Evolutionary conservation across 1,140 invertebrate species (phyloP), one percentile per base, ranked within the genome.

Genomic region (Drosophila pachea): DNA sequence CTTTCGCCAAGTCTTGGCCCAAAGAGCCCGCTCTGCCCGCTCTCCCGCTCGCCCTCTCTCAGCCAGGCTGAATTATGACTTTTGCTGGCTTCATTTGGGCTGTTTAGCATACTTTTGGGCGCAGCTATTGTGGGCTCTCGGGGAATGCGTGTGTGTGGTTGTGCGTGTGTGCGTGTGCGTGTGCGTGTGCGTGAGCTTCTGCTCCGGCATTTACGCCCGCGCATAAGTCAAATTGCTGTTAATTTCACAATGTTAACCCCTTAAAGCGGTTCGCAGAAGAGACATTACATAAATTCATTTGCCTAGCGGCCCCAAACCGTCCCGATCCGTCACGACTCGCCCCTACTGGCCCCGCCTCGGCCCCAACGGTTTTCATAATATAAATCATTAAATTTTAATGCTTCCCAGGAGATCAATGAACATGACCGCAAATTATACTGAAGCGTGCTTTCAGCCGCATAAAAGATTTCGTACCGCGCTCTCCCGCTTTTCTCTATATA

Each of bases 341-440:
- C 22, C 22, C 22, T 1, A 22, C 22, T 22, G 1, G 22, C 1
- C 22, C 22, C 22, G 22, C 1, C 22, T 49, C 50, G 56, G 53
- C 45, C 62, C 29, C 45, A 40, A 64, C 42, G 59, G 36, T 43
- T 67, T 64, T 61, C 70, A 76, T 66, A 74, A 73, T 81, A 86
- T 86, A 86, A 86, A 86, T 86, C 81, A 86, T 86, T 86, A 86
- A 86, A 86, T 86, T 83, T 86, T 86, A 86, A 86, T 86, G 81
- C 81, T 86, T 86, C 81, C 81, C 81, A 86, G 81, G 81, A 86
- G 81, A 86, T 86, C 81, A 86, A 86, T 86, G 81, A 86, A 86
- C 81, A 86, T 86, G 82, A 86, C 81, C 81, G 81, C 81, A 86
- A 86, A 86, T 86, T 86, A 86, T 86, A 86, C 76, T 81, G 81